Base-by-base conservation (phyloP, 2,888 invertebrate genomes). In the Rutpela maculata region DNA sequence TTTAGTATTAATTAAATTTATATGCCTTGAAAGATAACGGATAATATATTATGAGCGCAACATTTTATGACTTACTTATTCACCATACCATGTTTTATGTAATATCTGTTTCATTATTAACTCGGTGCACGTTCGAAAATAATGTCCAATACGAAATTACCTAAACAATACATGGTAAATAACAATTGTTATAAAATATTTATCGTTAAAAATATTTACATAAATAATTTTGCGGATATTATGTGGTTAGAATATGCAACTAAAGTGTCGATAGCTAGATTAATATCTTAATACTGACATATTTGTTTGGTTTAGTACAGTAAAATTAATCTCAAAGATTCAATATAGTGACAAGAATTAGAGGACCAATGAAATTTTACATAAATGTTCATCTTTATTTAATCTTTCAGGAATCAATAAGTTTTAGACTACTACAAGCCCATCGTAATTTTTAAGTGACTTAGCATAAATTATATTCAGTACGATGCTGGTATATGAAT, bases 1-100 rank as follows among this genome's bases (percentile, higher is more conserved):
- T 72, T 63, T 72, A 72, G 62, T 65, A 70, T 38, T 67, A 76
- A 76, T 72, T 69, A 75, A 69, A 75, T 60, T 75, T 75, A 75
- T 75, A 59, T 69, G 62, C 68, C 75, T 68, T 75, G 75, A 75
- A 62, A 67, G 67, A 74, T 74, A 74, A 67, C 63, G 72, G 67
- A 63, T 50, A 72, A 63, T 72, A 50, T 55, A 63, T 72, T 63
- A 63, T 55, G n/a, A 55, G 55, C 62, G 62, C 62, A 72, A 62
- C 72, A 22, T 63, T 72, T 72, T 63, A 72, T 72, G 43, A 43
- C 72, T 72, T 59, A 63, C 31, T 62, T 72, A 62, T 43, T 17
- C 50, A 55, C 72, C 59, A 59, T 43, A 67, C 50, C 55, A 26
- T 50, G 35, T 67, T 50, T 67, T 67, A 67, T 67, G 50, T 67